Conservation (phyloP, 2,113 vertebrate species). For the Mobula hypostoma region DNA sequence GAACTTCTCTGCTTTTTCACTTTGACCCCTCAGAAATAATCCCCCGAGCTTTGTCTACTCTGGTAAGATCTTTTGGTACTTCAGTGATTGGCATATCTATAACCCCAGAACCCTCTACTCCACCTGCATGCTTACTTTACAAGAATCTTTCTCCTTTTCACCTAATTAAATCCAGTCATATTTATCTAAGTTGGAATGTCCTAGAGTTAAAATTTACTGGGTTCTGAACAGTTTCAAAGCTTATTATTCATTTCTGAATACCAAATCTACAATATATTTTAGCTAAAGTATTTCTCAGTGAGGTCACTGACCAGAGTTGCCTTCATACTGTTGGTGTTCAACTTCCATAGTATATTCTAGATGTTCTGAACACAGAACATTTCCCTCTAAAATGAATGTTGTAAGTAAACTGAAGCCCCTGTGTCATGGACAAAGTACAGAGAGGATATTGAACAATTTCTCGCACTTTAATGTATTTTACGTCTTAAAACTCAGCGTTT, state of each 20-base stretch:
- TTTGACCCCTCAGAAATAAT: not conserved
- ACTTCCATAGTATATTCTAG: not conserved
- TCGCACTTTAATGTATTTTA: not conserved
- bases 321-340: not conserved
- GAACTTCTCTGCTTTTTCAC: too few species aligned
- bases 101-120: too few species aligned
- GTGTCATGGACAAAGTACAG: not conserved
- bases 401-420: not conserved
- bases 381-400: not conserved
- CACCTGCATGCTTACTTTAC: too few species aligned
- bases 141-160: too few species aligned
- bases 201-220: not conserved
- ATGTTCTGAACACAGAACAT: not conserved
- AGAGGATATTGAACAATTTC: not conserved
- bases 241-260: not conserved
- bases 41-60: not conserved
- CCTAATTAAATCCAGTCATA: not conserved
- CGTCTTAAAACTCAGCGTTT: not conserved
- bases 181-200: not conserved
- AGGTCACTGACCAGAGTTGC: not conserved
- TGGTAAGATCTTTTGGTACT: too few species aligned
- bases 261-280: too few species aligned
- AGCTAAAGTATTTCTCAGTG: not conserved
- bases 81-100: not conserved
- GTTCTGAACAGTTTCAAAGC: not conserved